Base-by-base conservation (phyloP, 1,140 invertebrate genomes). In the Centruroides vittatus region DNA sequence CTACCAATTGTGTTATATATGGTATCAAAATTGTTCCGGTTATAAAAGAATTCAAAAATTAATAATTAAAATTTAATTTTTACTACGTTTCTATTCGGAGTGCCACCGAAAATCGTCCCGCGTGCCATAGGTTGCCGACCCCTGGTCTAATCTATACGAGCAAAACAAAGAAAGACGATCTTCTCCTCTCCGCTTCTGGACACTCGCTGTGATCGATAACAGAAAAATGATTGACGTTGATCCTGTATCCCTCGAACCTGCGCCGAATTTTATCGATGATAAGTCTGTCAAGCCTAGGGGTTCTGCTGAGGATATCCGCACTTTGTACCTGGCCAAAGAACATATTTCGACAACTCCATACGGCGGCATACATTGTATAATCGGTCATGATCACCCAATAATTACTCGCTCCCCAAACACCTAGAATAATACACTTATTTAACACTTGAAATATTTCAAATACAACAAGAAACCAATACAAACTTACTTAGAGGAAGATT, bases 311-410 rank as follows among this genome's bases (percentile, higher is more conserved):
- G 60, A 91, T 87, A 0, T 86, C 86, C 0, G 85, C 86, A 4
- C 85, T 86, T 57, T 83, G 80, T 10, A 86, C 78, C 71, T 89
- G 82, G 1, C 81, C 82, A 61, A 88, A 83, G 1, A 77, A 73
- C 12, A 89, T 66, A 70, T 83, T 85, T 72, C 89, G 88, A 65
- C 88, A 90, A 0, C 85, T 85, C 72, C 85, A 89, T n/a, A 89
- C 79, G 0, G 79, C 85, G 4, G 85, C 86, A 67, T 85, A 88
- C 2, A 74, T 82, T 0, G 74, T 73, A 66, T 89, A 89, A 70
- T 90, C 86, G 0, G 86, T 88, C 55, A 78, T 75, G 66, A 89
- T 80, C 0, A 89, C 75, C 2, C 83, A 82, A 69, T 87, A 88
- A 11, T 81, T 81, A 0, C 86, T 83, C 50, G 78, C 81, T 4